These are phyloP conservation scores for Liposcelis brunnea DNA, from an alignment of 2,888 invertebrate species.

Conservation along the genomic window DNA sequence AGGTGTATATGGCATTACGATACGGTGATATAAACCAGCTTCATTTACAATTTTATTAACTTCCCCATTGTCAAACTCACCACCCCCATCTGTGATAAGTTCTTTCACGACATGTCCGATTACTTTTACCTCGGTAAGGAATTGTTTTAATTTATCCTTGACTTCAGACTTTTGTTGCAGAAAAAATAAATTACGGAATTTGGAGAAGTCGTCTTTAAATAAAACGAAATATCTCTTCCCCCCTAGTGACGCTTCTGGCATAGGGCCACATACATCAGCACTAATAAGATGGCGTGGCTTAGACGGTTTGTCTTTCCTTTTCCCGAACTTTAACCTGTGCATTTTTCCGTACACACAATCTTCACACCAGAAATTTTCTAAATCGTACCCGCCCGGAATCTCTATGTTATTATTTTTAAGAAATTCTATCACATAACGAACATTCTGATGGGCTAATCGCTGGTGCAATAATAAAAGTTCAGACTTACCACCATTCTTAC, in stretches of 20 bases:
- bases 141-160: neutral
- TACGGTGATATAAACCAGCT: slow-evolving; percentile 13
- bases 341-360: slow-evolving; percentile 18
- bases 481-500: no score
- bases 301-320: slow-evolving; percentile 14
- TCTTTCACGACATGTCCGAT: slow-evolving; percentile 20
- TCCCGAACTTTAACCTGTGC: slow-evolving; percentile 16
- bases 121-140: slow-evolving; percentile 16
- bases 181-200: slow-evolving; percentile 19
- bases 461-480: neutral
- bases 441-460: no score
- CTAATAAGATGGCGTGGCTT: slow-evolving; percentile 18
- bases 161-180: slow-evolving; percentile 15
- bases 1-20: slow-evolving; percentile 14
- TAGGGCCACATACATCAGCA: slow-evolving; percentile 18
- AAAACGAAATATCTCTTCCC: slow-evolving; percentile 18
- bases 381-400: neutral
- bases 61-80: slow-evolving; percentile 20
- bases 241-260: slow-evolving; percentile 17
- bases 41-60: slow-evolving; percentile 16
- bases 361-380: slow-evolving; percentile 17
- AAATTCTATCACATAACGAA: no score
- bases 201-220: slow-evolving; percentile 20
- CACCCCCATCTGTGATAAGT: slow-evolving; percentile 20
- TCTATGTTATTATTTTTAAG: no score